Base-by-base conservation (phyloP, 2,888 invertebrate species). In the Drosophila melanosoma region DNA sequence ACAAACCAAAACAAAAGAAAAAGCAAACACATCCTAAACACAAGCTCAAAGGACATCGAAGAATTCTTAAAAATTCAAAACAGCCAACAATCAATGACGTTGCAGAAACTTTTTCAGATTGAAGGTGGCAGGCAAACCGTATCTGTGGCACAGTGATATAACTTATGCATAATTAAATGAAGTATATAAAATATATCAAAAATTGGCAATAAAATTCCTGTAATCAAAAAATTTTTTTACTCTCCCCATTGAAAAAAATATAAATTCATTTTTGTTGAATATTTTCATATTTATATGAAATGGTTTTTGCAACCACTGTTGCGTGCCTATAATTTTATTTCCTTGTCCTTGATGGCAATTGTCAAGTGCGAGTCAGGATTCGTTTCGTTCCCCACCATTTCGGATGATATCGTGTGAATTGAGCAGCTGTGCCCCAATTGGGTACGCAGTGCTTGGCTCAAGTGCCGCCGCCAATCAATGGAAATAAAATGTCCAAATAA, bases 401-500 rank as follows among this genome's bases (percentile, higher is more conserved):
- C 26, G 53, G 59, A 33, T 66, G 49, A 69, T 62, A 76, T 76
- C 82, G 74, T 76, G 80, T 76, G 85, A 84, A 89, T 85, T 82
- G 79, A 79, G 89, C 89, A 85, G 89, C 84, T 87, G 85, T 12
- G 12, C 57, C 51, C 40, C 56, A 52, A 45, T 38, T 60, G 64
- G 56, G 12, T 62, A 49, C 52, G 51, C 26, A 53, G 45, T 40
- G 59, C 68, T 70, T 61, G 48, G 57, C 60, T 69, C 71, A 68
- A 82, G 82, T 77, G 68, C 62, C 69, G 68, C 56, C 62, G 87
- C 85, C 85, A 89, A 82, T 89, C 85, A 87, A 85, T 76, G 82
- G 52, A 74, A 80, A 75, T 80, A 73, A 85, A 87, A 71, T 80
- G 80, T 57, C 70, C 82, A 54, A 56, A 38, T 2, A 17, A 11